Base-by-base conservation (phyloP, 2,797 vertebrate genomes). In the Neolamprologus multifasciatus region DNA sequence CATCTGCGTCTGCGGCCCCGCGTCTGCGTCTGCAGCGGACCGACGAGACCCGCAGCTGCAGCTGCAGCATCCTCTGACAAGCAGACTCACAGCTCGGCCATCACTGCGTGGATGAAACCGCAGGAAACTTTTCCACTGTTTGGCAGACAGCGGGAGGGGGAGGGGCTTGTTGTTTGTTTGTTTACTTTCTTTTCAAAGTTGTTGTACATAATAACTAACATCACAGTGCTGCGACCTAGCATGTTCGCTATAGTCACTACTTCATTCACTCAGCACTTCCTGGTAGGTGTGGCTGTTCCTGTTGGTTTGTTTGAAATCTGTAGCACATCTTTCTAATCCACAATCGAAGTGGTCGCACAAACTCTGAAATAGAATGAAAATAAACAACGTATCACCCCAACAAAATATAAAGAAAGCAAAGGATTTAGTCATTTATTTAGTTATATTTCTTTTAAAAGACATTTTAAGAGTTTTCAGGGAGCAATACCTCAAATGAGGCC, bases 311-410 rank as follows among this genome's bases (percentile, higher is more conserved):
- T 48, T 48, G 40, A 74, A 0, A 43, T 43, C 6, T 64, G 59
- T 38, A 13, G 33, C 11, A 23, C 23, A 74, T 74, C 23, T 29
- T 29, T 19, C 8, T 29, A 29, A 48, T 74, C 16, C 23, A 5
- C 69, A 48, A 7, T 11, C 6, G 0, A 48, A 12, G 69, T 17
- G 23, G 23, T 45, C 5, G 3, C 36, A 69, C 36, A 38, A 40
- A 21, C 23, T 69, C 31, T 64, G 17, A 64, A 12, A 36, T 33
- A 12, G 4, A 64, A 64, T 36, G 7, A 12, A 36, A 64, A 64
- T 0, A 64, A 0, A 19, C 1, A 0, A 0, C 16, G 4, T 33
- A 62, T 36, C 31, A 64, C 2, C 0, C 17, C 19, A n/a, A 36
- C 10, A 64, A n/a, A 38, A n/a, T 36, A 64, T 64, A 38, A 64